phyloP scores from a whole-genome alignment of 2,113 vertebrate species.

The Thamnophis sirtalis region DNA sequence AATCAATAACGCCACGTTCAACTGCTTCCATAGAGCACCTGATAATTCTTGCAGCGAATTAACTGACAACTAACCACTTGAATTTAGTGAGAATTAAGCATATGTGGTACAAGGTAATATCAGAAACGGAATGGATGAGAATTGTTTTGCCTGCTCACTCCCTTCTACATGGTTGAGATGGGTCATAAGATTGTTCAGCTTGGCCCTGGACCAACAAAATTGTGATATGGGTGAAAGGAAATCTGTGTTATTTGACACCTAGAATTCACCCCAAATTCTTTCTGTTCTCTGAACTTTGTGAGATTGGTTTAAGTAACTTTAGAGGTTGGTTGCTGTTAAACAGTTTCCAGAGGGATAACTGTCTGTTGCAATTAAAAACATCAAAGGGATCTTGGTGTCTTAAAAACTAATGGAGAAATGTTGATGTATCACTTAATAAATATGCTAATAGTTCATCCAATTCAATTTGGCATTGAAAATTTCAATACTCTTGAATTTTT shows the following conservation, averaged over 20 bases:
- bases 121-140: background rate
- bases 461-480: background rate
- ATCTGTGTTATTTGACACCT: background rate
- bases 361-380: background rate
- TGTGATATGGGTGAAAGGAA: background rate
- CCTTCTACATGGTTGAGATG: background rate
- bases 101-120: background rate
- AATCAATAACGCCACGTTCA: background rate
- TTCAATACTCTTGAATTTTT: background rate
- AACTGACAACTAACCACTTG: background rate
- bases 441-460: background rate
- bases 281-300: background rate
- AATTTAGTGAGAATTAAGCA: background rate
- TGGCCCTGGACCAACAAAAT: background rate
- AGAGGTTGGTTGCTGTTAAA: background rate
- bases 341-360: background rate
- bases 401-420: background rate
- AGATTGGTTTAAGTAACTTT: background rate
- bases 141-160: background rate
- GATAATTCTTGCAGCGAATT: background rate
- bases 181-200: background rate
- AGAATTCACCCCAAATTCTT: background rate
- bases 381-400: background rate
- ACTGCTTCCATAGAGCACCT: background rate
- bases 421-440: background rate